A percentile compares a stretch with the other conserved stretches of the same genome.
Evolutionary conservation across 2,888 invertebrate genomes (phyloP).

Genomic region (Camponotus fellah): DNA sequence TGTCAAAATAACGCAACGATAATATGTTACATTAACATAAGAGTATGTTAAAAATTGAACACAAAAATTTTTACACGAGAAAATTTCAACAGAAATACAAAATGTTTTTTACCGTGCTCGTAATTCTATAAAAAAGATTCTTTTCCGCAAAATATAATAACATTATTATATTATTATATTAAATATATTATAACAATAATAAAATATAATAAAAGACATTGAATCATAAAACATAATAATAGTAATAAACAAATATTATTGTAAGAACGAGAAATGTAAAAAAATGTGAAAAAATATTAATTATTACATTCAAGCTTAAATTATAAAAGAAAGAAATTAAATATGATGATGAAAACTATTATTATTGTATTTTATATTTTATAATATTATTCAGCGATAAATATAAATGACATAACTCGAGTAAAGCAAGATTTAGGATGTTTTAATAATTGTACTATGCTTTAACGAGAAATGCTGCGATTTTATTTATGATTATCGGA

Average conservation of each 20-base stretch:
- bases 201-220: not conserved
- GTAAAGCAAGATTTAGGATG: not conserved
- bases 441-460: not conserved
- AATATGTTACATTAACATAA: too few relatives aligned
- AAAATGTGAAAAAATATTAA: too few relatives aligned
- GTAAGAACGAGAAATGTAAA: too few relatives aligned
- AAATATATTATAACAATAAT: not conserved
- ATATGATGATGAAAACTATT: not conserved
- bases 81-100: too few relatives aligned
- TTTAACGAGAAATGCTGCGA: not conserved
- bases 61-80: too few relatives aligned
- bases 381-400: not conserved
- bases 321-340: not conserved
- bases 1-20: too few relatives aligned
- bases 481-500: slow-evolving; percentile 4
- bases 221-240: not conserved
- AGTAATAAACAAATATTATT: not conserved
- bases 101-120: too few relatives aligned
- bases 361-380: not conserved
- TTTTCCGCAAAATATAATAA: not conserved
- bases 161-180: too few relatives aligned
- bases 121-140: not conserved
- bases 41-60: too few relatives aligned
- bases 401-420: not conserved
- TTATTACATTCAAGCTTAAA: not conserved